Base-by-base conservation (phyloP, 2,888 invertebrate species). In the Noctua pronuba region DNA sequence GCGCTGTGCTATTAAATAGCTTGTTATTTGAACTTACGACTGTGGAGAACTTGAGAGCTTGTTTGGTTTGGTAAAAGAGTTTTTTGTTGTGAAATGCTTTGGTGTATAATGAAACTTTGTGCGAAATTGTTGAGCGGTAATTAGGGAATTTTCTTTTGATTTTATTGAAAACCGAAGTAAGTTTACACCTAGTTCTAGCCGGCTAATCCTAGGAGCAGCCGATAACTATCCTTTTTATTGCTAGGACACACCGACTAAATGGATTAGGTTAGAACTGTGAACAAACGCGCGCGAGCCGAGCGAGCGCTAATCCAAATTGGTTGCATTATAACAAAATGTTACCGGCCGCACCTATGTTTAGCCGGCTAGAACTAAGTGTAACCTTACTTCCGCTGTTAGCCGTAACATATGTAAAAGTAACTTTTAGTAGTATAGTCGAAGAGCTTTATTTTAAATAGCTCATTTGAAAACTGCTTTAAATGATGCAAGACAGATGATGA, bases 21-120 rank as follows among this genome's bases (percentile, higher is more conserved):
- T 83, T 83, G 60, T 73, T 77, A 77, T 73, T 83, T 77, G 41
- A 49, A 31, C 52, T 67, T 46, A 21, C 21, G 52, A 46, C 66
- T 77, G 35, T n/a, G 28, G 5, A 1, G 18, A n/a, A 18, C 21
- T 62, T 41, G 13, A 2, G 16, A 31, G 21, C n/a, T 71, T 44
- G 64, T 79, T 71, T 4, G 24, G 28, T 64, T 11, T 11, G 31
- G 18, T 41, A 1, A 44, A 69, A 60, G 3, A 13, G 11, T 3
- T 60, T 46, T 18, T 38, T 11, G 28, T 41, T 18, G 28, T 6
- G 28, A 4, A 49, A 38, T 72, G 2, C 7, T 28, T 60, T 10
- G 21, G n/a, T 58, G 24, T 24, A 7, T 8, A 35, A 4, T 52
- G 18, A 4, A 21, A 21, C n/a, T 38, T 46, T 41, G 10, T 60